Conservation (phyloP, 2,797 vertebrate species). For the Micrastur ruficollis region DNA sequence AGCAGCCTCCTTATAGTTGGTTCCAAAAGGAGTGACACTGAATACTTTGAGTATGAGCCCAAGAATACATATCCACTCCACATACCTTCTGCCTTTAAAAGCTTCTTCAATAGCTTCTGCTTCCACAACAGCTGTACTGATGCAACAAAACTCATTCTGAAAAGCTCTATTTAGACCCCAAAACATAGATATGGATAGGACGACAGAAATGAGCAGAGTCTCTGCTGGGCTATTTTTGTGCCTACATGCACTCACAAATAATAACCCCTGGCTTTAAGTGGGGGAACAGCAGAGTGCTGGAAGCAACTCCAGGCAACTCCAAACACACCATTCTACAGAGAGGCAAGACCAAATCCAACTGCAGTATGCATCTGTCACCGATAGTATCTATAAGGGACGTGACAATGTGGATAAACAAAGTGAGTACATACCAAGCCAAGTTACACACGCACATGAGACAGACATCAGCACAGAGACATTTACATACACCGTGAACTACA, state of each 20-base stretch:
- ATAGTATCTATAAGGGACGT: not conserved
- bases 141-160: conserved; percentile 46
- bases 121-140: conserved; percentile 44
- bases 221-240: not conserved
- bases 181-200: not conserved
- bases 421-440: not conserved
- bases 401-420: not conserved
- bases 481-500: not conserved
- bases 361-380: not conserved
- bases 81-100: conserved; percentile 47
- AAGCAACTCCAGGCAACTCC: not conserved
- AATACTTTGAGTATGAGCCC: not conserved
- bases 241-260: not conserved
- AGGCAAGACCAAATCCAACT: not conserved
- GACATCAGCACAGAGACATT: not conserved
- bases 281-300: not conserved
- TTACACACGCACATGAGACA: not conserved
- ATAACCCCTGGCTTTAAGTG: not conserved
- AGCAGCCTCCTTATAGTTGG: not conserved
- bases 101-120: conserved; percentile 43
- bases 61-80: not conserved
- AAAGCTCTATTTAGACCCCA: not conserved
- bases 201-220: not conserved
- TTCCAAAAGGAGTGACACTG: not conserved
- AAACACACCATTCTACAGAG: not conserved